Evolutionary conservation across 2,113 vertebrate genomes (phyloP), one percentile per base, ranked within the genome.

Genomic region (Ardeotis arabs): DNA sequence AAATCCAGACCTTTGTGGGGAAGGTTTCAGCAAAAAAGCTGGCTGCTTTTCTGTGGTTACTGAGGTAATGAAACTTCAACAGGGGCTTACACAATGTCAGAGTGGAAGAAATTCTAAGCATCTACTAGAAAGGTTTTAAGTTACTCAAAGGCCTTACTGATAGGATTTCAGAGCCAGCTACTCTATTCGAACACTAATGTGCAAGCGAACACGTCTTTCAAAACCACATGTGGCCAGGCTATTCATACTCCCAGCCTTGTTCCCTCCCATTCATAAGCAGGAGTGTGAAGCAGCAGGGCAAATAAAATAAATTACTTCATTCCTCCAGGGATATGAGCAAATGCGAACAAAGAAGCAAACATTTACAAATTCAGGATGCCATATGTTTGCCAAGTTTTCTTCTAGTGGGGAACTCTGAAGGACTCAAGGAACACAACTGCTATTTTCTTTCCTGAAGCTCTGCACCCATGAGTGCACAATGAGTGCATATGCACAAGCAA

Each of bases 41-140:
- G 93, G 84, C 96, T 73, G 81, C 87, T 85, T 78, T 82, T 89
- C 89, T 53, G 89, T 64, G 96, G 96, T 88, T 79, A 92, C 82
- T 94, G 97, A 97, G 92, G 97, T 94, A 96, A 98, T 94, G 88
- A 96, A 80, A 90, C 78, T 76, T 90, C 95, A 88, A 94, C 95
- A 88, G 69, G 55, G 59, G 35, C 87, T 90, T 83, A 92, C 89
- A 95, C 91, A 94, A 82, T 96, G 92, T 94, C 97, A 84, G 85
- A 89, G 53, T 41, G 95, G 93, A 98, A 98, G 95, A 95, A 97
- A 97, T 97, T 81, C 83, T 47, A 92, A 97, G 79, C 72, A 82
- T 88, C 93, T 88, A 84, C 72, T 81, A 95, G 69, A 56, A 78
- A 87, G 84, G 94, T 92, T 87, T 90, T 72, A 79, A 87, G 77